Base-by-base conservation (phyloP, 2,888 invertebrate species). In the Polymixis flavicincta region DNA sequence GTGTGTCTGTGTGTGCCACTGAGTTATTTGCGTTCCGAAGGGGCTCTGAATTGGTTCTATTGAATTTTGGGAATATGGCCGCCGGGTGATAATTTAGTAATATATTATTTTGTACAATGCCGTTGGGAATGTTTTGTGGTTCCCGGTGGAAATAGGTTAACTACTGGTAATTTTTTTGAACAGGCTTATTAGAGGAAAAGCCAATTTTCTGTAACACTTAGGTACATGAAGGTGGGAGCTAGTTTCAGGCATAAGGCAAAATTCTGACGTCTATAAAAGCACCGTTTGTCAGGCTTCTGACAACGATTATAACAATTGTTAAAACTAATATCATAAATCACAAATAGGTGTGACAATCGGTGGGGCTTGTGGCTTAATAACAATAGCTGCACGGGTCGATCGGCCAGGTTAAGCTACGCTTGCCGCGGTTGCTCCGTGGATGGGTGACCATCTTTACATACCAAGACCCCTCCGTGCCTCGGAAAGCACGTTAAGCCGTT, bases 41-140 rank as follows among this genome's bases (percentile, higher is more conserved):
- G 81, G 74, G 67, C 66, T 64, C n/a, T 11, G n/a, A 45, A 69
- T 52, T 14, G 55, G 28, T 50, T 60, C 74, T 67, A 82, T 82
- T 84, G 80, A 82, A 74, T 55, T 70, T 63, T 42, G 28, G 13
- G 71, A 67, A 67, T 74, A 71, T 67, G 70, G 70, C 19, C 61
- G 50, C 55, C 4, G 32, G 45, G 70, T 55, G 60, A 78, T 73
- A 72, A 69, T 83, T 78, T 72, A 52, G 72, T 55, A 61, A 65
- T 78, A 72, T 69, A 80, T 83, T 77, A 78, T 83, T 78, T 63
- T 50, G 37, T 32, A 81, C 57, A 80, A 80, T 70, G 78, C 68
- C 25, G 64, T 37, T 52, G 60, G 57, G 68, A 45, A 50, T 69
- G 25, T 64, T 68, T 68, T 57, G 66, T 48, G 83, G 66, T 37